phyloP scores from a whole-genome alignment of 2,797 vertebrate genomes.

The Enteromius trimaculatus region DNA sequence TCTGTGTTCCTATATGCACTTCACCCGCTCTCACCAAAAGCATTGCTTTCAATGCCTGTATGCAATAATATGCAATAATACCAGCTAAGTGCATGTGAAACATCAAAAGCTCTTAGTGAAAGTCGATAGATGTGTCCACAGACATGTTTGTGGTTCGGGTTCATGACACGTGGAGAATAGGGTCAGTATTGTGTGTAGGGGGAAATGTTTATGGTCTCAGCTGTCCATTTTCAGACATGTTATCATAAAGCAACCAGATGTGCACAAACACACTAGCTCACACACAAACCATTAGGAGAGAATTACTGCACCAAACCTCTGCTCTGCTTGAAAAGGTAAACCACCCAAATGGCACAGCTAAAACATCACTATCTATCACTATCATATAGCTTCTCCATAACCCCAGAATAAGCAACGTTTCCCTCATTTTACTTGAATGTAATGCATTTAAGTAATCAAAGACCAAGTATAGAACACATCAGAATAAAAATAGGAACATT shows the following conservation, averaged over 20 bases:
- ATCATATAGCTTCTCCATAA: neutral
- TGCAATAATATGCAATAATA: neutral
- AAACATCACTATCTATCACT: neutral
- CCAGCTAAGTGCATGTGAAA: slow-evolving; percentile 11
- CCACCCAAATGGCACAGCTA: neutral
- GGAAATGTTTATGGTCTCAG: slow-evolving; percentile 6
- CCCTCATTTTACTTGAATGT: neutral
- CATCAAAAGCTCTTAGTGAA: slow-evolving; percentile 18
- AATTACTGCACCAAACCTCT: neutral
- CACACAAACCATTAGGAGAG: neutral
- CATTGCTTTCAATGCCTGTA: neutral
- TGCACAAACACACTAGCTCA: neutral
- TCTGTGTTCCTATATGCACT: neutral
- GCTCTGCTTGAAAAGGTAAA: slow-evolving; percentile 18
- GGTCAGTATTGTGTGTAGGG: slow-evolving; percentile 5
- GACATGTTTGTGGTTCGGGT: neutral
- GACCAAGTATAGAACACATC: neutral
- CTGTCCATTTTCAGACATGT: slow-evolving; percentile 30
- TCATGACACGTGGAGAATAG: neutral
- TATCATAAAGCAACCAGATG: slow-evolving; percentile 22
- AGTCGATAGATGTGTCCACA: slow-evolving; percentile 7
- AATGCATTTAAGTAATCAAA: neutral
- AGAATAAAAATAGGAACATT: neutral
- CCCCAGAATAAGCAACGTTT: neutral
- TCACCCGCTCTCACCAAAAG: neutral